These are phyloP conservation scores for Emydoidea blandingii DNA, from an alignment of 2,797 vertebrate genomes.

Conservation along the genomic window DNA sequence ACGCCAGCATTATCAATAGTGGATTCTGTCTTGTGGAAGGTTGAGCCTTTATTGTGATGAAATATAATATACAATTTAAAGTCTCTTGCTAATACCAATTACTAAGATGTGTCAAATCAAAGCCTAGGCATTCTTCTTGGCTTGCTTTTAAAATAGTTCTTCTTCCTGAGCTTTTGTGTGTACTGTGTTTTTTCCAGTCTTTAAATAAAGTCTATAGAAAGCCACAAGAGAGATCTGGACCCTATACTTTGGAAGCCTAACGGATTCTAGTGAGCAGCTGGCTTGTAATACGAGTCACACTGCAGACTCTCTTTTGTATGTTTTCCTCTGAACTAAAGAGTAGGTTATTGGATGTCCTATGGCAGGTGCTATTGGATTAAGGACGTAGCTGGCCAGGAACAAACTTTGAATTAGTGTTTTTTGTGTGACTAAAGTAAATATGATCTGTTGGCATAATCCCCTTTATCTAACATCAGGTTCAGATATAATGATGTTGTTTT, in stretches of 20 bases:
- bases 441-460: conserved; percentile 13
- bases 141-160: conserved; percentile 13
- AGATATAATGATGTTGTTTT: neutral
- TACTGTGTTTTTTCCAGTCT: conserved; percentile 47
- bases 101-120: neutral
- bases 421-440: conserved; percentile 44
- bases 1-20: neutral
- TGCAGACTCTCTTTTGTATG: conserved; percentile 42
- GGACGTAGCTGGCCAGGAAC: conserved; percentile 34
- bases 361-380: conserved; percentile 82
- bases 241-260: conserved; percentile 65
- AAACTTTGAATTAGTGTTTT: conserved; percentile 63
- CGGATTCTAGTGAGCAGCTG: conserved; percentile 78
- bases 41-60: neutral
- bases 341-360: conserved; percentile 76
- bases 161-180: conserved; percentile 56
- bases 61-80: neutral
- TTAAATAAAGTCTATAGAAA: conserved; percentile 70
- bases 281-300: conserved; percentile 75
- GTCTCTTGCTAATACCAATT: neutral
- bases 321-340: conserved; percentile 59
- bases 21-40: neutral
- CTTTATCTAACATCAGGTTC: neutral
- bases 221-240: conserved; percentile 64
- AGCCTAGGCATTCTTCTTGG: neutral